A percentile compares a stretch with the other conserved stretches of the same genome.
phyloP scores from a whole-genome alignment of 2,797 vertebrate genomes.

The Delichon dasypus region DNA sequence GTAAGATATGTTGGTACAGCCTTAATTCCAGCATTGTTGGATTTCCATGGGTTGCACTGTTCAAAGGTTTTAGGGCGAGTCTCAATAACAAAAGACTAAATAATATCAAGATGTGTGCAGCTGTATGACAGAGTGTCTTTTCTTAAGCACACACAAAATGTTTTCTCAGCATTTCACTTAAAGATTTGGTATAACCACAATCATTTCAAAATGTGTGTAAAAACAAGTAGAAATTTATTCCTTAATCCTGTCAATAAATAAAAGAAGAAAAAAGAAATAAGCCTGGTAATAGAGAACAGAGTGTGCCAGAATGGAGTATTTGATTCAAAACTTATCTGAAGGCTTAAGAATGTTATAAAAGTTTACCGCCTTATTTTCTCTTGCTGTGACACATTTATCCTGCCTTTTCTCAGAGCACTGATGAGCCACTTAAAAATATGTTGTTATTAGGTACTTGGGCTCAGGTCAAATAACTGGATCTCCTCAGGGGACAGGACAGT shows the following conservation, averaged over 20 bases:
- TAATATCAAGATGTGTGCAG: background rate
- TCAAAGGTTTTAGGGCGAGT: background rate
- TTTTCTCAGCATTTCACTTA: background rate
- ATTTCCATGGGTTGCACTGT: background rate
- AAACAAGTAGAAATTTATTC: background rate
- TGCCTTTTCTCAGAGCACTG: background rate
- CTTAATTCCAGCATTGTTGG: background rate
- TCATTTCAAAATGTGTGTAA: background rate
- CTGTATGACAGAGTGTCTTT: background rate
- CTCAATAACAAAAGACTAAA: background rate
- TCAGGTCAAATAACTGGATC: conserved; percentile 30
- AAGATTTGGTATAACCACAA: background rate
- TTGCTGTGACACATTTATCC: background rate
- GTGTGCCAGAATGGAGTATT: background rate
- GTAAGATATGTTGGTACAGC: background rate
- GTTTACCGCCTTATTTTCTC: background rate
- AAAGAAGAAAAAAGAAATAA: background rate
- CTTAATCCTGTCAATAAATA: background rate
- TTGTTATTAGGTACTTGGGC: background rate
- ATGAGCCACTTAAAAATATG: background rate
- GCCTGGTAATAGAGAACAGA: background rate
- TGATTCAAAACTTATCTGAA: background rate
- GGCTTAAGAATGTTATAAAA: background rate
- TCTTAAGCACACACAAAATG: background rate
- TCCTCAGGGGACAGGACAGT: conserved; percentile 3